Evolutionary conservation across 92 coral and sea anemone species (phyloP), one percentile per base, ranked within the genome.

Genomic region (Porites rus): DNA sequence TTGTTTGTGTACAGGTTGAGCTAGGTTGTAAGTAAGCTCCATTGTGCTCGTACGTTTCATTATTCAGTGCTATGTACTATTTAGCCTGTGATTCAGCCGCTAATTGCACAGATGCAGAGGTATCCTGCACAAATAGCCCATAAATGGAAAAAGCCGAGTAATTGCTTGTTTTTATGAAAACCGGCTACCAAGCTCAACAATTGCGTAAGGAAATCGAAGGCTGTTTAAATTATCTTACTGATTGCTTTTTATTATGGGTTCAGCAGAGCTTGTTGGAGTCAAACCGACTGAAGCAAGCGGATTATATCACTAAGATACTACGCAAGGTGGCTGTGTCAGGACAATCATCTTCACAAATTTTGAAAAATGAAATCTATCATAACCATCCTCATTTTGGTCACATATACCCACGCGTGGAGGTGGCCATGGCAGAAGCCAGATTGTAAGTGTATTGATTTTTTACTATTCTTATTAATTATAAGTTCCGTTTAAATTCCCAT

Each of bases 391-490:
- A 24, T 75, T 52, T 14, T 75, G 65, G 79, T 63, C 24, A 56
- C 79, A 6, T 56, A 63, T 10, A 50, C 65, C 10, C 66, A 13
- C 2, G 79, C 79, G 24, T 75, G 78, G 65, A 74, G 78, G 22
- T 74, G 50, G 79, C 65, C 65, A 9, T 75, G 79, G 79, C 19
- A 56, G n/a, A 54, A 56, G 56, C 79, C 79, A 51, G n/a, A 56
- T 7, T 22, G 79, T 75, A 58, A 75, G 79, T 75, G 1, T 10
- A 21, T 51, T 22, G 19, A 75, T 12, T 18, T 12, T 46, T 1
- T 50, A 10, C 8, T 8, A 14, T 38, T 38, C 46, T 38, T 38
- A 38, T 38, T 38, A 38, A 38, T 38, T 38, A 38, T 38, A 38
- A 4, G 7, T 38, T 0, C 46, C 7, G 0, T 38, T 38, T 38